Conservation (phyloP, 2,113 vertebrate genomes). For the Dissostichus mawsoni region DNA sequence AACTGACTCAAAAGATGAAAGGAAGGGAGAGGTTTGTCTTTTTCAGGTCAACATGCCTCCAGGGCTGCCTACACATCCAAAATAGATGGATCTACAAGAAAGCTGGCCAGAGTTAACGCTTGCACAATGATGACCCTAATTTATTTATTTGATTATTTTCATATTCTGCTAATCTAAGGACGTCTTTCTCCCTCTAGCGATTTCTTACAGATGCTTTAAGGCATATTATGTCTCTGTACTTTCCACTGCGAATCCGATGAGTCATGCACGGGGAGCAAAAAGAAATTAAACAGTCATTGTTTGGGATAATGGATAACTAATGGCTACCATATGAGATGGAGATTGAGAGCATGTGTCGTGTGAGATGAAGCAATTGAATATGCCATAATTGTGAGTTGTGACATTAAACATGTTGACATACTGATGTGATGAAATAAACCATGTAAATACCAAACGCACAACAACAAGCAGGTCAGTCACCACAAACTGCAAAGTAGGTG, state of each 20-base stretch:
- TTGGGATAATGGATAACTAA: constrained; percentile 49
- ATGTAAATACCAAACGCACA: constrained; percentile 9
- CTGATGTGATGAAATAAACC: constrained; percentile 8
- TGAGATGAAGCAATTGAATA: constrained; percentile 12
- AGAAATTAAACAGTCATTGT: constrained; percentile 28
- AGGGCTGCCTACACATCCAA: constrained; percentile 75
- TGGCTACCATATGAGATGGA: constrained; percentile 16
- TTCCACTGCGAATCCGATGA: constrained; percentile 49
- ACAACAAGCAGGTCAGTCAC: not conserved
- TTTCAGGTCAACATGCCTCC: constrained; percentile 82
- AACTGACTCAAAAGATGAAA: constrained; percentile 79
- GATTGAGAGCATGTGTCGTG: constrained; percentile 13
- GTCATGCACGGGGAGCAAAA: constrained; percentile 28
- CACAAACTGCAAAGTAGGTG: not conserved
- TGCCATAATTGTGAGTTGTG: constrained; percentile 5
- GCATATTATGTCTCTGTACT: constrained; percentile 12
- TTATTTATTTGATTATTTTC: constrained; percentile 37
- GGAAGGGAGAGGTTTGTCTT: constrained; percentile 72
- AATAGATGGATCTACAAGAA: constrained; percentile 75
- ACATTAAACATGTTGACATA: constrained; percentile 27
- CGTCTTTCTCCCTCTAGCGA: constrained; percentile 14
- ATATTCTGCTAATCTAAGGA: constrained; percentile 26
- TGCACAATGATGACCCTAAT: constrained; percentile 44
- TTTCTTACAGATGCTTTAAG: constrained; percentile 30
- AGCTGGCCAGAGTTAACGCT: constrained; percentile 60